Evolutionary conservation across 2,797 vertebrate species (phyloP).

Genomic region (Tadarida brasiliensis): DNA sequence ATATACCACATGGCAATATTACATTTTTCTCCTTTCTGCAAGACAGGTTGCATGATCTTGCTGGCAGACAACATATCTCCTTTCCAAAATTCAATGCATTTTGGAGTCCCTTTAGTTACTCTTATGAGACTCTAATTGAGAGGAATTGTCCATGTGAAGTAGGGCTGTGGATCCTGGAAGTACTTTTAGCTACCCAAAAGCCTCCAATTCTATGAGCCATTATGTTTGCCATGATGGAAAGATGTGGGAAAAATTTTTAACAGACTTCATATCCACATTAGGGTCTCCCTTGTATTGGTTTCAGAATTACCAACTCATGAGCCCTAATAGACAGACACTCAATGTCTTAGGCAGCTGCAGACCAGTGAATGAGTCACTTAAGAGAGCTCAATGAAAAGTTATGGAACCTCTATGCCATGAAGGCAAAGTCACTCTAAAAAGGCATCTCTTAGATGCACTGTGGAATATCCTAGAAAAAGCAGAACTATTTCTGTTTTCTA

Average conservation of each 20-base stretch:
- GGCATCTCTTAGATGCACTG: not conserved
- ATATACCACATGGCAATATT: not conserved
- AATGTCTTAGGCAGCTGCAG: not conserved
- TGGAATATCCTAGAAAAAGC: slow-evolving; percentile 3
- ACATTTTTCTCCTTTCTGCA: not conserved
- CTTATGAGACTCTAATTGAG: not conserved
- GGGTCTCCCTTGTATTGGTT: not conserved
- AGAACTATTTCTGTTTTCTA: not conserved
- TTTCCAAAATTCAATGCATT: slow-evolving; percentile 57
- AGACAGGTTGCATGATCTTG: not conserved
- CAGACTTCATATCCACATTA: not conserved
- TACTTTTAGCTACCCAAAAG: slow-evolving; percentile 15
- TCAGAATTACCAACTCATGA: not conserved
- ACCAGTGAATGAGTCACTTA: not conserved
- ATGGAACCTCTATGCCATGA: not conserved
- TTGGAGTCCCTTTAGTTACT: slow-evolving; percentile 28
- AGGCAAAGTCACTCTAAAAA: not conserved
- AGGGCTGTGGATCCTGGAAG: not conserved
- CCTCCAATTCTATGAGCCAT: not conserved
- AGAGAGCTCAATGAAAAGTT: slow-evolving; percentile 9
- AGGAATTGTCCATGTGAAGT: not conserved
- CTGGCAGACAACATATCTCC: not conserved
- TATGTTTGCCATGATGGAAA: slow-evolving; percentile 23
- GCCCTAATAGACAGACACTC: not conserved
- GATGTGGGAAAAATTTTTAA: not conserved